phyloP scores from a whole-genome alignment of 2,888 invertebrate species.

The Plutella xylostella region DNA sequence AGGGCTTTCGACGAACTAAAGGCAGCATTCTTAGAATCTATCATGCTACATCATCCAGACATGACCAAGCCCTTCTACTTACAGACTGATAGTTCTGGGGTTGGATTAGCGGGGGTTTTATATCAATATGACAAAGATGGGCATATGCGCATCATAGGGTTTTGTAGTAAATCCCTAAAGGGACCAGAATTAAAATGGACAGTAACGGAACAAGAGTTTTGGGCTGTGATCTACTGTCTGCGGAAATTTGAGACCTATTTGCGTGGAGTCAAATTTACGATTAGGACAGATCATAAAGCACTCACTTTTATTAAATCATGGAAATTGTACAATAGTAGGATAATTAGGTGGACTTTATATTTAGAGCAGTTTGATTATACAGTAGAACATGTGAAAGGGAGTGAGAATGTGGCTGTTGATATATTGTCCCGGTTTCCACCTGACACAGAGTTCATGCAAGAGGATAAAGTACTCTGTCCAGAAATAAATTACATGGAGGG shows the following conservation, averaged over 20 bases:
- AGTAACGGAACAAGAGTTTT: constrained; percentile 22
- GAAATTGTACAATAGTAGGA: constrained; percentile 17
- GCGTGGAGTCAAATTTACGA: constrained; percentile 14
- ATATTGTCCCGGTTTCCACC: constrained; percentile 21
- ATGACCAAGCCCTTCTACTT: constrained; percentile 11
- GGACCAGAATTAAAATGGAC: constrained; percentile 20
- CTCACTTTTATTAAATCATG: constrained; percentile 23
- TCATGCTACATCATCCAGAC: constrained; percentile 13
- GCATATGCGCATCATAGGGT: constrained; percentile 15
- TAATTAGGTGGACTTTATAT: constrained; percentile 22
- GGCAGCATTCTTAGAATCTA: constrained; percentile 5
- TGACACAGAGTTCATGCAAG: not conserved
- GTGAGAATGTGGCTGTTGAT: constrained; percentile 23
- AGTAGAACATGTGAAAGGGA: constrained; percentile 19
- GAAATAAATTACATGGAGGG: not conserved
- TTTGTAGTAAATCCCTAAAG: constrained; percentile 19
- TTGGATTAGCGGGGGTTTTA: constrained; percentile 17
- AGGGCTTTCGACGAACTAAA: constrained; percentile 11
- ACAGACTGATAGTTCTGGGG: constrained; percentile 19
- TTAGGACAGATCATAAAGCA: constrained; percentile 24
- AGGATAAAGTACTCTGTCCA: not conserved
- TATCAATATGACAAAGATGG: constrained; percentile 11
- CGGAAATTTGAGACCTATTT: constrained; percentile 22
- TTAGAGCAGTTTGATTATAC: constrained; percentile 22
- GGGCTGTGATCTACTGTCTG: constrained; percentile 20